These are phyloP conservation scores for Pseudomyrmex gracilis DNA, from an alignment of 1,140 invertebrate genomes.

Conservation along the genomic window DNA sequence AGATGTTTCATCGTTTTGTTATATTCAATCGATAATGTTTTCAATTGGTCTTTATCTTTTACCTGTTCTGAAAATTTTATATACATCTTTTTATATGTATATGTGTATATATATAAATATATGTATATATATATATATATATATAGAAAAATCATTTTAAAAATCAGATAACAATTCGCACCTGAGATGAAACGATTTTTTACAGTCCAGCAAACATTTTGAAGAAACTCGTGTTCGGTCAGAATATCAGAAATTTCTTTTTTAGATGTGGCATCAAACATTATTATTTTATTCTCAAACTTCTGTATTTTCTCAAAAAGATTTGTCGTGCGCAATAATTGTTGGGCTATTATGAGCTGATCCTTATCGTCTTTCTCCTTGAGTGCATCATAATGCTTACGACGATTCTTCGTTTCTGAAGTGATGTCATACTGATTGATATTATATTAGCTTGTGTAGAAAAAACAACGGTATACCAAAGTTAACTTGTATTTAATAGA, in stretches of 20 bases:
- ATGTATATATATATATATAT: background rate
- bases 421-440: constrained; percentile 18
- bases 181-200: constrained; percentile 72
- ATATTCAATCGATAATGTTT: constrained; percentile 69
- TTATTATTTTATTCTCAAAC: constrained; percentile 71
- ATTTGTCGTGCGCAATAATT: constrained; percentile 65
- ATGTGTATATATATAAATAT: background rate
- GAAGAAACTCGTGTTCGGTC: constrained; percentile 71
- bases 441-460: constrained; percentile 13
- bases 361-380: constrained; percentile 76
- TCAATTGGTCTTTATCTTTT: constrained; percentile 71
- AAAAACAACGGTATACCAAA: background rate
- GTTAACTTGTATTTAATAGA: constrained; percentile 16
- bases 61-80: constrained; percentile 71
- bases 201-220: constrained; percentile 57
- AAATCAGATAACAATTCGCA: constrained; percentile 1
- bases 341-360: constrained; percentile 70
- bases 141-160: background rate
- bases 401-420: constrained; percentile 67
- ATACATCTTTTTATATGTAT: background rate
- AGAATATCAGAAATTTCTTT: constrained; percentile 68
- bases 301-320: constrained; percentile 74
- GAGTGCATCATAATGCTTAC: constrained; percentile 71
- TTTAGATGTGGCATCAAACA: constrained; percentile 54
- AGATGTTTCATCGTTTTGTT: constrained; percentile 56